These are phyloP conservation scores for Nyctereutes procyonoides DNA, from an alignment of 2,113 vertebrate genomes.

Conservation along the genomic window DNA sequence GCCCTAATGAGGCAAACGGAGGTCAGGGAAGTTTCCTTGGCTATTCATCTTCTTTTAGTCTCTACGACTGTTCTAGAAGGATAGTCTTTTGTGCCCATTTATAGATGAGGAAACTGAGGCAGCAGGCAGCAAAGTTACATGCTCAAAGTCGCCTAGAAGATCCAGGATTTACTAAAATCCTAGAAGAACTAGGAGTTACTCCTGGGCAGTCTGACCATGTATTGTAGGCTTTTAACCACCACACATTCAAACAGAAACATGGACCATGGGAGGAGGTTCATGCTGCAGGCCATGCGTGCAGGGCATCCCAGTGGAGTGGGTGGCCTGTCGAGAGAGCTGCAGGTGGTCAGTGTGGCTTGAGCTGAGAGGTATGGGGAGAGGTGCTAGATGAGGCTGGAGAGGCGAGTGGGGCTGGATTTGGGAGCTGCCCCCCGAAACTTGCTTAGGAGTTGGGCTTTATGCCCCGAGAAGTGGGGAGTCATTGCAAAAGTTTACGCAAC, in stretches of 20 bases:
- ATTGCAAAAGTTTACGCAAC: background rate
- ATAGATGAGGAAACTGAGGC: background rate
- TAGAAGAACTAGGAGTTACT: background rate
- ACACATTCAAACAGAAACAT: background rate
- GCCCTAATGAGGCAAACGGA: background rate
- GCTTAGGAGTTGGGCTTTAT: background rate
- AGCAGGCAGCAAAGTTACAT: background rate
- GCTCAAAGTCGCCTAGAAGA: background rate
- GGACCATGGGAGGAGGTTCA: background rate
- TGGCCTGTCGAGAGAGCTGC: background rate
- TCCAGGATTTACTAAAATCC: no score
- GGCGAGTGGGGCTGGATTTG: background rate
- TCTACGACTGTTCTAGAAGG: background rate
- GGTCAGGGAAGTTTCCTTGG: background rate
- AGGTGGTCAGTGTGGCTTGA: background rate
- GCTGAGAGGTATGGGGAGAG: background rate
- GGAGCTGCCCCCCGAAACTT: background rate
- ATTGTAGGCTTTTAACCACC: background rate
- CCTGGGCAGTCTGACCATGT: rapidly evolving
- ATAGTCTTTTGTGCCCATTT: background rate
- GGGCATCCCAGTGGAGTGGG: background rate
- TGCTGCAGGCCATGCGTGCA: background rate
- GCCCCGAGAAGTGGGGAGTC: background rate
- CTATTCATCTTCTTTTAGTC: background rate
- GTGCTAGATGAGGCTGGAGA: background rate